Base-by-base conservation (phyloP, 2,113 vertebrate species). In the Brienomyrus longianalis region DNA sequence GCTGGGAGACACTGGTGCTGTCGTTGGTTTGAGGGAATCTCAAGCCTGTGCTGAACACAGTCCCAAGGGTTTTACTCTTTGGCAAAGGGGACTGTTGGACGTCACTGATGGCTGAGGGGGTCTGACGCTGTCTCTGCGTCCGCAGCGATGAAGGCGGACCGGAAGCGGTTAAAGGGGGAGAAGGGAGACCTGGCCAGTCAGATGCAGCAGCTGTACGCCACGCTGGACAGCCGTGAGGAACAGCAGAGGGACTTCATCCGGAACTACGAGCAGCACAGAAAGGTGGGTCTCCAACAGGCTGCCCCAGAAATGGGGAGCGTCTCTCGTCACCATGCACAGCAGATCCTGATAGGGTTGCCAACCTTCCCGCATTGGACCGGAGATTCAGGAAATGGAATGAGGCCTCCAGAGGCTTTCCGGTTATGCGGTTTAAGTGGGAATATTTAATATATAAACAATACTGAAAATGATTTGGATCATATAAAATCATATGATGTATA, bases 191-290 rank as follows among this genome's bases (percentile, higher is more conserved):
- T 98, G 93, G 96, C 97, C 91, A 97, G 95, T 93, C 97, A 98
- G 94, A 98, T 98, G 97, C 96, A 98, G 93, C 97, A 98, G 96
- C 95, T 98, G 21, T 98, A 98, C 0, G 95, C 97, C 91, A 98
- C 97, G 0, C 94, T 98, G 93, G 97, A 98, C 91, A 97, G 97
- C 92, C 95, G 97, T 0, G 97, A 98, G 92, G 97, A 98, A 91
- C 97, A 98, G 93, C 96, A 98, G 31, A 94, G 97, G 0, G 97
- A 97, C 93, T 98, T 98, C 93, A 98, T 98, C 93, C 93, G 97
- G 1, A 98, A 97, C 95, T 98, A 98, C 0, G 97, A 98, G 89
- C 97, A 97, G 93, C 97, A 98, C 93, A 94, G 97, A 93, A 97
- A 98, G 94, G 97, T 97, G 86, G 90, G 93, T 27, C 35, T 39